Base-by-base conservation (phyloP, 37 sponge, comb jelly and placozoan species). In the Chondrosia reniformis region DNA sequence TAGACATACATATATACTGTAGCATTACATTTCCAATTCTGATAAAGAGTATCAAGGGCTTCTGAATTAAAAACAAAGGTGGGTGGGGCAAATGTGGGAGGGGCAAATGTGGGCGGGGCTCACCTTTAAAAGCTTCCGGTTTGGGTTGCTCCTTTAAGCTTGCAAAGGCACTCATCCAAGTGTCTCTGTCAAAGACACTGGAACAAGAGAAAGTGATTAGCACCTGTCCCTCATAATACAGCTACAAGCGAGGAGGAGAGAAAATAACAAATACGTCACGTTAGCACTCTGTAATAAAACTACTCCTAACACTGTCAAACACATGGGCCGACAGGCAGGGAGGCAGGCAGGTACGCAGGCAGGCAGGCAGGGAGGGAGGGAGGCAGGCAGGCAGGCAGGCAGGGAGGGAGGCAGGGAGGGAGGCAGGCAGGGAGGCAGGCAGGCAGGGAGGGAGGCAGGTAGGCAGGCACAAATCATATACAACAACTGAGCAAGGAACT, bases 141-240 rank as follows among this genome's bases (percentile, higher is more conserved):
- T 49, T 19, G 15, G 52, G 10, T 19, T 49, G 52, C 52, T 49
- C 15, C 43, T 40, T 69, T 44, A 69, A 21, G 72, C 43, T 40
- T 31, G 17, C 36, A 34, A 69, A 69, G 2, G 37, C n/a, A 41
- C 9, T 69, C 7, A 69, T 21, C 91, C 91, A 90, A 25, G 82
- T 84, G 32, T 85, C 87, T 58, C 91, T 74, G 64, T 90, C 87
- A 0, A 76, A 24, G 43, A 85, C 37, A 25, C 81, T 71, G 55
- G 80, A 27, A 56, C 91, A 90, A 49, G 83, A 45, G 39, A 90
- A 85, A 25, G 86, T 90, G 17, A 44, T 44, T 40, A 69, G 39
- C 1, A 69, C 72, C 39, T 13, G 7, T 0, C 72, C 72, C 17
- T 69, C 72, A 69, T 69, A 69, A 7, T 69, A 39, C 43, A 69